Evolutionary conservation across 64 coral and sea anemone genomes (phyloP).

Genomic region (Porites australiensis): DNA sequence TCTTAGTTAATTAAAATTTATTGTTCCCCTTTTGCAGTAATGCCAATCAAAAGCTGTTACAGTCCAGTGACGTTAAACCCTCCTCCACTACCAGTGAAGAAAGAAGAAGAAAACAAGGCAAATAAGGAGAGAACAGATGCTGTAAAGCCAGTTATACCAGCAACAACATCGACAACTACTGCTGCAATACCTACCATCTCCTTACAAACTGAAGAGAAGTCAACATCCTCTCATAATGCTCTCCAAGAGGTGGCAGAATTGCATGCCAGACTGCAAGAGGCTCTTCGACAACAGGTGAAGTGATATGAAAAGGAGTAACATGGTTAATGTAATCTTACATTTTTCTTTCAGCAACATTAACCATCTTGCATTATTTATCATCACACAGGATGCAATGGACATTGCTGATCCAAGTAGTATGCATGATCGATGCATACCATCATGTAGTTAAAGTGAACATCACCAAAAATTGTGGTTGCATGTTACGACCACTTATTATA

Average conservation of each 20-base stretch:
- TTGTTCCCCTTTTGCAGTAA: slow-evolving; percentile 37
- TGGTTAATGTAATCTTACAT: too few species aligned
- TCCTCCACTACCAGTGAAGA: slow-evolving; percentile 16
- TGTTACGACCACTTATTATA: too few species aligned
- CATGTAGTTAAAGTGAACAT: too few species aligned
- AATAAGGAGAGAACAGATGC: not conserved
- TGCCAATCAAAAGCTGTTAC: slow-evolving; percentile 86
- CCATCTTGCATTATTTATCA: too few species aligned
- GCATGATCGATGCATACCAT: too few species aligned
- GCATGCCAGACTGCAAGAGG: slow-evolving; percentile 63
- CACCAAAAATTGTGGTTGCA: too few species aligned
- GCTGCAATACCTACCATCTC: slow-evolving; percentile 4
- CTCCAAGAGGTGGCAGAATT: slow-evolving; percentile 63
- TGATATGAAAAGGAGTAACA: too few species aligned
- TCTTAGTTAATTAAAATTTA: not conserved
- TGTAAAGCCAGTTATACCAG: not conserved
- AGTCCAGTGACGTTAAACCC: slow-evolving; percentile 85
- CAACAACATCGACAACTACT: not conserved
- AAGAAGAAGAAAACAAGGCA: not conserved
- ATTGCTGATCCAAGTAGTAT: not conserved
- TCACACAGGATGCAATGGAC: not conserved
- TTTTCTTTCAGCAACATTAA: too few species aligned
- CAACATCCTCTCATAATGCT: slow-evolving; percentile 23
- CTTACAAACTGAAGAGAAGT: slow-evolving; percentile 5
- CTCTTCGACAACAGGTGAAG: slow-evolving; percentile 58